phyloP scores from a whole-genome alignment of 64 coral and sea anemone species.

The Catalaphyllia jardinei region DNA sequence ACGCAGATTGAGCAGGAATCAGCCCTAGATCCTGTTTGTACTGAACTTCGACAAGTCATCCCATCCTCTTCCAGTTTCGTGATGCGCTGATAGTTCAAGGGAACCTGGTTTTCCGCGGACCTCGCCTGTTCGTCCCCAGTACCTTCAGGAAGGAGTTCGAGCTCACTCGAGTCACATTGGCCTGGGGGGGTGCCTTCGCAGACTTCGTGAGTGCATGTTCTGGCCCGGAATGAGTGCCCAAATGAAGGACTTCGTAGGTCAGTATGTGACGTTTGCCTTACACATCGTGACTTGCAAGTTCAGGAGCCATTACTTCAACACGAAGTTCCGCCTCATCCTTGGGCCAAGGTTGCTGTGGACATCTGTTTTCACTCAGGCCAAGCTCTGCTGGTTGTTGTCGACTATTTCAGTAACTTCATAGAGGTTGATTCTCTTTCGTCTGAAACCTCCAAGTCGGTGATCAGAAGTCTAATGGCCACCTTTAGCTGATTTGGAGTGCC shows the following conservation, averaged over 20 bases:
- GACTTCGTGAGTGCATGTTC: conserved; percentile 15
- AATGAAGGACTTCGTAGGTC: conserved; percentile 8
- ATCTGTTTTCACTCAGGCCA: too few species aligned
- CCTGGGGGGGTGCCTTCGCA: background rate
- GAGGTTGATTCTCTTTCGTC: background rate
- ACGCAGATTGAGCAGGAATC: too few species aligned
- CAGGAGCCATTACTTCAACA: background rate
- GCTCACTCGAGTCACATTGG: conserved; percentile 1
- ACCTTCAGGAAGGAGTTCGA: background rate
- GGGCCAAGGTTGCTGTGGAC: too few species aligned
- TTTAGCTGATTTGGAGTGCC: conserved; percentile 16
- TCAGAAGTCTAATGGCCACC: background rate
- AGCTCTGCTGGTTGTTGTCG: too few species aligned
- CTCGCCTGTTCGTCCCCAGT: conserved; percentile 5
- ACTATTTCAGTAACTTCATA: conserved; percentile 14
- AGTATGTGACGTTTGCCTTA: conserved; percentile 37
- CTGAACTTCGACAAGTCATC: too few species aligned
- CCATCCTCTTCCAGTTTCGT: too few species aligned
- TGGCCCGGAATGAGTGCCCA: too few species aligned
- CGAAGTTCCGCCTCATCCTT: too few species aligned
- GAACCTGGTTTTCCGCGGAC: background rate
- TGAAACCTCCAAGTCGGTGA: conserved; percentile 8
- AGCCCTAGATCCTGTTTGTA: too few species aligned
- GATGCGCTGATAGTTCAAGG: too few species aligned
- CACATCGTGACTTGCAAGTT: conserved; percentile 6